Evolutionary conservation across 2,888 invertebrate species (phyloP), one percentile per base, ranked within the genome.

Genomic region (Listrodromus nycthemerus): DNA sequence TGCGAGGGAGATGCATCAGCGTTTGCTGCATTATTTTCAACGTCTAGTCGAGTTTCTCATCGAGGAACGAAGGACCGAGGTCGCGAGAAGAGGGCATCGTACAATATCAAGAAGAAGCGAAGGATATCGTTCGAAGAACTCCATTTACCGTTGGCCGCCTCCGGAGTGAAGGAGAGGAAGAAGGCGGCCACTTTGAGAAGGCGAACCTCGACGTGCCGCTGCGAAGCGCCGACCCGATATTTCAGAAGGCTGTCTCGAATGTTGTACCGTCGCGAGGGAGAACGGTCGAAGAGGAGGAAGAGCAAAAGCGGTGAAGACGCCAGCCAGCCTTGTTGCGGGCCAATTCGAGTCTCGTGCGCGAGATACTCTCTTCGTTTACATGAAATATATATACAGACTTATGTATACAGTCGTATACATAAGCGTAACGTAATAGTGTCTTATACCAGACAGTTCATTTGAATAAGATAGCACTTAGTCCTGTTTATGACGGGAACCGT

Each of bases 381-480:
- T 50, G 48, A 52, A 67, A 24, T 33, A 41, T 41, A 55, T 27
- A 52, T 69, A 52, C 76, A 7, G 50, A 61, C 63, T 33, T 30
- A 30, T 73, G 48, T 69, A 82, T 27, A 61, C 41, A 27, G 66
- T 71, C n/a, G 63, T 63, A 52, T 33, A 33, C 30, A 37, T 33
- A 52, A 30, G 24, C n/a, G 13, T 16, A 67, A 19, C 7, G 52
- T 71, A 19, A 66, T 37, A 78, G 66, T 74, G 82, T 33, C 82
- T 83, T 83, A 85, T 84, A 87, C 84, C 82, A 84, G 61, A 73
- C 79, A 77, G 69, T 70, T 91, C 91, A 92, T 92, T 92, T 92
- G 90, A 92, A 92, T 92, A 92, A 92, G 91, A 90, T 90, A 89
- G 92, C 91, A 91, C 90, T 92, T 92, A 91, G 91, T 91, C 88